Evolutionary conservation across 2,797 vertebrate genomes (phyloP).

Genomic region (Melanotaenia nigrans): DNA sequence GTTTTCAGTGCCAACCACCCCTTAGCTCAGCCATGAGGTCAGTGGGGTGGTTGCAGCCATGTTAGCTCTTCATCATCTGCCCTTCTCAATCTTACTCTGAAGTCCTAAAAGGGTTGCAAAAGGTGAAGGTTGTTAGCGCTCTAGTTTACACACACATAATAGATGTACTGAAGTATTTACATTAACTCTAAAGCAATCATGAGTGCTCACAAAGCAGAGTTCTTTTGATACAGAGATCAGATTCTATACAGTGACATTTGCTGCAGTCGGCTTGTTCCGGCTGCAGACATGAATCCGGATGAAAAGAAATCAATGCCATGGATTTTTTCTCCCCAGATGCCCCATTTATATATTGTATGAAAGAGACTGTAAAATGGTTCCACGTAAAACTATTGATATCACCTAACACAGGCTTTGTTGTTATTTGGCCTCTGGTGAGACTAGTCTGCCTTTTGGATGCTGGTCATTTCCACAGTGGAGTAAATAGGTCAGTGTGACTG

Average conservation of each 20-base stretch:
- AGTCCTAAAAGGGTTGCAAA: constrained; percentile 63
- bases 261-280: constrained; percentile 36
- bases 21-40: constrained; percentile 28
- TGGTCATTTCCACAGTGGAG: constrained; percentile 53
- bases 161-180: constrained; percentile 8
- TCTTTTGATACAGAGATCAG: constrained; percentile 38
- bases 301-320: constrained; percentile 59
- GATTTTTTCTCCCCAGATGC: constrained; percentile 51
- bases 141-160: constrained; percentile 34
- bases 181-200: constrained; percentile 26
- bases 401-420: constrained; percentile 33
- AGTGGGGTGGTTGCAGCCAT: constrained; percentile 39
- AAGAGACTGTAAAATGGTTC: constrained; percentile 56
- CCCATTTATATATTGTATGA: constrained; percentile 48
- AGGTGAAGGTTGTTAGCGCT: constrained; percentile 66
- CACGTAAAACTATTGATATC: constrained; percentile 63
- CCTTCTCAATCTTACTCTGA: constrained; percentile 74
- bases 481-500: constrained; percentile 76
- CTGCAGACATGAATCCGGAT: constrained; percentile 50
- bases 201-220: constrained; percentile 10
- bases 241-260: constrained; percentile 32
- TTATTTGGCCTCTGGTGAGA: constrained; percentile 53
- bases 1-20: constrained; percentile 27
- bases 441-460: constrained; percentile 52
- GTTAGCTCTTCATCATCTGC: constrained; percentile 52